Evolutionary conservation across 2,797 vertebrate genomes (phyloP), one percentile per base, ranked within the genome.

Genomic region (Scyliorhinus canicula): DNA sequence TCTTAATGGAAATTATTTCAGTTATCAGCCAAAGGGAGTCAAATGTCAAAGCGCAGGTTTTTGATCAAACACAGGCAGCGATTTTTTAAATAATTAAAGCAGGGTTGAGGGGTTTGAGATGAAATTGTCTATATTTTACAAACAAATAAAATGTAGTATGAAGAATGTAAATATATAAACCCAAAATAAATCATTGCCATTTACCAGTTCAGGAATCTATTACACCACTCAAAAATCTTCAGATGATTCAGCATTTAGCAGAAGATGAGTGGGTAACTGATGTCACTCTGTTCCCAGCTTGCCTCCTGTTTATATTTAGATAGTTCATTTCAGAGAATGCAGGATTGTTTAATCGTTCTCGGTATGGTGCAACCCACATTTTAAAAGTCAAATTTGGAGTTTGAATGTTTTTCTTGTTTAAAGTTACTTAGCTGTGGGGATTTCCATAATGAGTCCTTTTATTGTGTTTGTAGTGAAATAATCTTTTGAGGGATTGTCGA

Each of bases 81-180:
- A 44, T 52, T 71, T 93, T 35, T 71, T 93, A 19, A 19, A 94
- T 74, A 93, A 74, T 52, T 55, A n/a, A 71, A 74, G 93, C 65
- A 74, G 65, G 50, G 47, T 31, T 69, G 14, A 19, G 63, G 3
- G 26, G 55, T 94, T 63, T 94, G 65, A 94, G 44, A 93, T 74
- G 6, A 21, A 52, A 94, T 94, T 94, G 31, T 94, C 47, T 94
- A 55, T 69, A 93, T 74, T 94, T 94, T 55, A 93, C 91, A 67
- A 55, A 47, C 74, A 47, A 65, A 91, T 74, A 69, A 90, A 90
- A n/a, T 90, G 40, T 31, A 69, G 40, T 71, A 31, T 5, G 24
- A 67, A 67, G 40, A 6, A 67, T 67, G 24, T 94, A 26, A 65
- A 69, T 69, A 47, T 93, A 74, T 94, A 94, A 94, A 71, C 74